These are phyloP conservation scores for Chymomyza procnemis DNA, from an alignment of 2,888 invertebrate species.

Conservation along the genomic window DNA sequence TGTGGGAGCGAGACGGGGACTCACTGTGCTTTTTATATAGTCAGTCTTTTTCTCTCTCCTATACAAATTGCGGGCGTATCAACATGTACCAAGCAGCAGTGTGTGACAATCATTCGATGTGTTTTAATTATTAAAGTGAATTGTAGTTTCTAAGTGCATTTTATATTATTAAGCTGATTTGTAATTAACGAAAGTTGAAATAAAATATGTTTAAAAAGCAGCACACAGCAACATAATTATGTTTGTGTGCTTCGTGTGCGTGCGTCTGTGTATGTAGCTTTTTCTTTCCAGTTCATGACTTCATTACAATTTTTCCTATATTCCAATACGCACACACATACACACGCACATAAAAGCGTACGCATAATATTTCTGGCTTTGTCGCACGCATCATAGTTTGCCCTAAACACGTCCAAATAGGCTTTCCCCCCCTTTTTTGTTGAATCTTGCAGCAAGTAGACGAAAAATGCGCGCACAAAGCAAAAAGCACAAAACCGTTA, in stretches of 20 bases:
- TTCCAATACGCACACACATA: slow-evolving; percentile 35
- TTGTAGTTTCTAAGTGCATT: slow-evolving; percentile 14
- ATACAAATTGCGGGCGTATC: slow-evolving; percentile 79
- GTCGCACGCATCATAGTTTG: slow-evolving; percentile 46
- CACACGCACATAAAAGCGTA: slow-evolving; percentile 22
- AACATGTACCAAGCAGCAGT: slow-evolving; percentile 63
- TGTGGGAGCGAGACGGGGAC: slow-evolving; percentile 80
- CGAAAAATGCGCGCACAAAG: background rate
- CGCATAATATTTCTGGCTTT: slow-evolving; percentile 44
- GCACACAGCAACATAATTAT: slow-evolving; percentile 12
- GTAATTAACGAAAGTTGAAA: slow-evolving; percentile 24
- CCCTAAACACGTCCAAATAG: slow-evolving; percentile 25
- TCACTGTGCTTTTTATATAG: slow-evolving; percentile 77
- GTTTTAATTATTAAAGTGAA: slow-evolving; percentile 4
- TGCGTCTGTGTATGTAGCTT: slow-evolving; percentile 45
- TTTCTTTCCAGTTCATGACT: slow-evolving; percentile 45
- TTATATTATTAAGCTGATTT: slow-evolving; percentile 50
- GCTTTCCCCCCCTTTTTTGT: slow-evolving; percentile 2
- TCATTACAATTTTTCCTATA: slow-evolving; percentile 49
- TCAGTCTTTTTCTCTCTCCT: slow-evolving; percentile 80
- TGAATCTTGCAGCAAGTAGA: background rate
- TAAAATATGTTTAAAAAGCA: slow-evolving; percentile 31
- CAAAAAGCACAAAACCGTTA: slow-evolving; percentile 52
- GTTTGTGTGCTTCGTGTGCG: no score
- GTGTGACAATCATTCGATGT: background rate